A percentile compares a stretch with the other conserved stretches of the same genome.
These are phyloP conservation scores for Arothron firmamentum DNA, from an alignment of 2,113 vertebrate genomes.

Conservation along the genomic window DNA sequence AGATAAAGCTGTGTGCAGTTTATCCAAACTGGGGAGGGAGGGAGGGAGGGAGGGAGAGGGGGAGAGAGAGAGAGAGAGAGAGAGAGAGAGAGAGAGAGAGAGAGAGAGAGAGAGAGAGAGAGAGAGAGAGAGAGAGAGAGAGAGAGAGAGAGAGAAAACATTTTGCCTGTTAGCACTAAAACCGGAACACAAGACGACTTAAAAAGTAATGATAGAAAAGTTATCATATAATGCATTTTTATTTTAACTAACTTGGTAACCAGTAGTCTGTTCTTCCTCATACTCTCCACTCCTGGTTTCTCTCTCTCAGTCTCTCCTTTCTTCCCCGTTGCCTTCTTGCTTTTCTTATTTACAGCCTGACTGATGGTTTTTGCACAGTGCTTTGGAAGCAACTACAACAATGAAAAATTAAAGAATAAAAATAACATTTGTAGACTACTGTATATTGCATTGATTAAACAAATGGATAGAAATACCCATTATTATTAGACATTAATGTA, in stretches of 20 bases:
- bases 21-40: slow-evolving; percentile 84
- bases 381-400: slow-evolving; percentile 88
- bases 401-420: not conserved
- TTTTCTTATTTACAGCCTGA: slow-evolving; percentile 98
- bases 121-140: too few relatives aligned
- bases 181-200: not conserved
- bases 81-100: not conserved
- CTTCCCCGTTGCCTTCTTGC: slow-evolving; percentile 96
- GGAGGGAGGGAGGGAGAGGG: not conserved
- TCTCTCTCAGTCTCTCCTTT: slow-evolving; percentile 98
- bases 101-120: not conserved
- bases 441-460: not conserved
- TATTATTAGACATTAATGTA: not conserved
- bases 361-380: slow-evolving; percentile 99
- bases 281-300: slow-evolving; percentile 98
- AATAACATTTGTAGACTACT: too few relatives aligned
- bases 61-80: not conserved
- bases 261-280: slow-evolving; percentile 98
- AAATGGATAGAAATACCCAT: not conserved
- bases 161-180: too few relatives aligned
- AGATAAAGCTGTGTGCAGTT: slow-evolving; percentile 97
- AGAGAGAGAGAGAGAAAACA: not conserved
- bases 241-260: slow-evolving; percentile 89
- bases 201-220: too few relatives aligned
- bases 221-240: not conserved